Conservation (phyloP, 2,797 vertebrate species). For the Hoplostethus mediterraneus region DNA sequence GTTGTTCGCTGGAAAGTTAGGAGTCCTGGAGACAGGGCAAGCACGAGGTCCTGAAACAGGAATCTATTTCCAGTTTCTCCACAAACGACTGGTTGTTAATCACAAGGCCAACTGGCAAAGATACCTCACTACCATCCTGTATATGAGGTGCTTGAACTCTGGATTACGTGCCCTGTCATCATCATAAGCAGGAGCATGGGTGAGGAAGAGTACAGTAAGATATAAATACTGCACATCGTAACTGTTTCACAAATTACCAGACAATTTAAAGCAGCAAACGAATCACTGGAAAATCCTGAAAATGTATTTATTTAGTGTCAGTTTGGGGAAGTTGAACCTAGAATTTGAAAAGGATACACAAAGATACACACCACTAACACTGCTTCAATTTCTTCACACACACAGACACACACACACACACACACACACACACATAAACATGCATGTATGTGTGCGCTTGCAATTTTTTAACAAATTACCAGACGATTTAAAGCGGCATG, state of each 20-base stretch:
- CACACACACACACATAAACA: not conserved
- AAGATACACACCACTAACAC: conserved; percentile 56
- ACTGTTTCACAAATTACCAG: conserved; percentile 43
- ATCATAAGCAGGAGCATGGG: conserved; percentile 47
- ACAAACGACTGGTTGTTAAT: conserved; percentile 40
- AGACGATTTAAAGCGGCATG: too few species aligned
- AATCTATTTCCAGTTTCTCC: conserved; percentile 36
- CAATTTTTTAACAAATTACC: not conserved
- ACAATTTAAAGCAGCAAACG: conserved; percentile 51
- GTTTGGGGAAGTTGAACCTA: conserved; percentile 46
- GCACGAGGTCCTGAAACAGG: conserved; percentile 24
- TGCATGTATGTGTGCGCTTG: not conserved
- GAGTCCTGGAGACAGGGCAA: conserved; percentile 50
- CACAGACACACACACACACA: conserved; percentile 4
- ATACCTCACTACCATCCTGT: conserved; percentile 29
- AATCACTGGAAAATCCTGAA: conserved; percentile 60
- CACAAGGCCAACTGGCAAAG: conserved; percentile 34
- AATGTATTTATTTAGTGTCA: conserved; percentile 68
- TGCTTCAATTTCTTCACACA: conserved; percentile 39
- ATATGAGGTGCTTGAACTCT: conserved; percentile 31
- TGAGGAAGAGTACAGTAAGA: conserved; percentile 24
- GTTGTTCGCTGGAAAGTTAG: conserved; percentile 78
- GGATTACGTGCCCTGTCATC: conserved; percentile 46
- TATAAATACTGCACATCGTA: conserved; percentile 30
- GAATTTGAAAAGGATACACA: conserved; percentile 58